Evolutionary conservation across 1,140 invertebrate species (phyloP).

Genomic region (Anastatus disparis): DNA sequence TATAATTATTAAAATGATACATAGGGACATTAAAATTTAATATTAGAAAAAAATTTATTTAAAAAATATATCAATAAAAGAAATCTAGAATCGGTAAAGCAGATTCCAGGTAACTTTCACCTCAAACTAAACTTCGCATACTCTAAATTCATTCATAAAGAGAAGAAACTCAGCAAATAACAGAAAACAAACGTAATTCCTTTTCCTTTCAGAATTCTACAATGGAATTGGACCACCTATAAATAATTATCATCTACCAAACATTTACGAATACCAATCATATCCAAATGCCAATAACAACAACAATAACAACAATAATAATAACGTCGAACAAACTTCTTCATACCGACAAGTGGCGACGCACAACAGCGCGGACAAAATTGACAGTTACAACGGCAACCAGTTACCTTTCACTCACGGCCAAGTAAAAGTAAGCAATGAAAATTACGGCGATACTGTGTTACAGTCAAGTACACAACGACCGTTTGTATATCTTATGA

Average conservation of each 20-base stretch:
- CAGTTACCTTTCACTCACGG: slow-evolving; percentile 16
- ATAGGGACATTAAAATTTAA: too few species aligned
- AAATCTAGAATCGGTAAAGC: slow-evolving; percentile 19
- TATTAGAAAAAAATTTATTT: too few species aligned
- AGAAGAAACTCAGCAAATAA: too few species aligned
- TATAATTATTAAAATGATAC: too few species aligned
- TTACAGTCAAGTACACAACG: neutral
- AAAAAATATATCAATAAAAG: neutral
- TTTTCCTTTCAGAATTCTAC: too few species aligned
- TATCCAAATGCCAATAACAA: too few species aligned
- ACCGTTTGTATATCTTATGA: neutral
- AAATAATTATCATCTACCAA: too few species aligned
- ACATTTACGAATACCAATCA: too few species aligned
- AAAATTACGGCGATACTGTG: slow-evolving; percentile 11
- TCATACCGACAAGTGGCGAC: slow-evolving; percentile 29
- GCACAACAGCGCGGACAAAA: neutral
- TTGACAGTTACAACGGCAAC: neutral
- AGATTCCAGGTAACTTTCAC: slow-evolving; percentile 1
- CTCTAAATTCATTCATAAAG: too few species aligned
- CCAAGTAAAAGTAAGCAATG: slow-evolving; percentile 34
- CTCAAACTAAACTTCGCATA: neutral
- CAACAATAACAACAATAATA: neutral
- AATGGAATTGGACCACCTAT: too few species aligned
- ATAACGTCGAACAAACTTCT: too few species aligned
- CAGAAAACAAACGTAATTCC: too few species aligned